Conservation (phyloP, 2,797 vertebrate genomes). For the Chelon auratus region DNA sequence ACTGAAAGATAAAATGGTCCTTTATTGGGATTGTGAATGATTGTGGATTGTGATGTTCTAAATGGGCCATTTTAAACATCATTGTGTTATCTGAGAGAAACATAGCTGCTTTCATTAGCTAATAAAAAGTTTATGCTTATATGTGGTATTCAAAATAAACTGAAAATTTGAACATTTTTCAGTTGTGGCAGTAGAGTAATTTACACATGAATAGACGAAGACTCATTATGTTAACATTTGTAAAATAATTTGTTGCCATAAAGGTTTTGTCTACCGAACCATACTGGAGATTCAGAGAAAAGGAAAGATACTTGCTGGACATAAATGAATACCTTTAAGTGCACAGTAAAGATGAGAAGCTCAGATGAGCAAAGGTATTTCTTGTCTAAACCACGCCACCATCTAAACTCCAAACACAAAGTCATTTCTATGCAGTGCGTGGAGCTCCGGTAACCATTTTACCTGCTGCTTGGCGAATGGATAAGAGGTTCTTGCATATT, state of each 20-base stretch:
- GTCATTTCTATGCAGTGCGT: conserved; percentile 59
- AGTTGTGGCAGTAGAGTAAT: no score
- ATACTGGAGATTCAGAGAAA: background rate
- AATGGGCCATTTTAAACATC: background rate
- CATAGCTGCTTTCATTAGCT: background rate
- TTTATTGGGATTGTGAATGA: no score
- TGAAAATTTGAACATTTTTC: no score
- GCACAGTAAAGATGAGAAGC: background rate
- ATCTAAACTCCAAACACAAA: conserved; percentile 32
- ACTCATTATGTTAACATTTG: no score
- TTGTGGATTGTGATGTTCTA: no score
- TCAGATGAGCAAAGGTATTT: conserved; percentile 33
- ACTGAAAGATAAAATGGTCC: background rate
- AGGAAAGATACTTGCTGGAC: background rate
- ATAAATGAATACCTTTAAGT: background rate
- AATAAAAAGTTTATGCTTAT: background rate
- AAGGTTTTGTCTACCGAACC: background rate
- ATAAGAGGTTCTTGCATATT: conserved; percentile 83
- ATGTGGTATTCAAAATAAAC: background rate
- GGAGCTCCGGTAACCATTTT: conserved; percentile 56
- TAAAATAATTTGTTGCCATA: background rate
- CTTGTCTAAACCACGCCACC: conserved; percentile 23
- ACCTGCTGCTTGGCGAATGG: conserved; percentile 67
- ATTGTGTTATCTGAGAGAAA: background rate
- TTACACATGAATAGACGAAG: no score